phyloP scores from a whole-genome alignment of 2,113 vertebrate genomes.

The Vicugna pacos region DNA sequence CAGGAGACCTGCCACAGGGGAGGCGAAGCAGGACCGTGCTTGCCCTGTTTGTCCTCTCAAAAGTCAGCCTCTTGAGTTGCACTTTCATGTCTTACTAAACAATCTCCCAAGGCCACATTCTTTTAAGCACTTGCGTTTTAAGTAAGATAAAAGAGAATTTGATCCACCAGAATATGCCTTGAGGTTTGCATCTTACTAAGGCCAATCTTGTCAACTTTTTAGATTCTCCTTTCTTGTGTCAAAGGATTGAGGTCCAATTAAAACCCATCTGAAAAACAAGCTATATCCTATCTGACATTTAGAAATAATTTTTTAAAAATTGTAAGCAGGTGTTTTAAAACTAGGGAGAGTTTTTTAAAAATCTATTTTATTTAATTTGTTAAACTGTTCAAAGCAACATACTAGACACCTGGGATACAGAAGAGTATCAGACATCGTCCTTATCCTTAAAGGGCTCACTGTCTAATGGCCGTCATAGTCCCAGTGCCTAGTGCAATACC shows the following conservation, averaged over 20 bases:
- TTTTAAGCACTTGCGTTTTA: conserved; percentile 63
- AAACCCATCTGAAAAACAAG: conserved; percentile 46
- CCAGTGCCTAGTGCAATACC: not conserved
- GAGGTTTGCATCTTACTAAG: not conserved
- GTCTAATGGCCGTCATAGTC: not conserved
- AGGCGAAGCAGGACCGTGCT: not conserved
- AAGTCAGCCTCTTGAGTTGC: not conserved
- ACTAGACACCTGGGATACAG: not conserved
- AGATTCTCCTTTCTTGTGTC: conserved; percentile 49
- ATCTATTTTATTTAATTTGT: conserved; percentile 17
- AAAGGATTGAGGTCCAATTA: conserved; percentile 58
- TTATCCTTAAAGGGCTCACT: not conserved
- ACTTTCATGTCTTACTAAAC: conserved; percentile 38
- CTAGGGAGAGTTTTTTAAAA: not conserved
- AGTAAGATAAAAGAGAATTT: conserved; percentile 67
- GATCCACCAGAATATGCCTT: conserved; percentile 26
- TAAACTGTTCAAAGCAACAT: not conserved
- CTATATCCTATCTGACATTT: conserved; percentile 4
- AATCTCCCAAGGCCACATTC: conserved; percentile 32
- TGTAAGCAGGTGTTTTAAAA: not conserved
- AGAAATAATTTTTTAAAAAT: not conserved
- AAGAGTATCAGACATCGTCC: not conserved
- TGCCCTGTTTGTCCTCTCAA: not conserved
- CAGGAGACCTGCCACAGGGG: not conserved
- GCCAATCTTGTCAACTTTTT: conserved; percentile 55